Evolutionary conservation across 2,113 vertebrate genomes (phyloP).

Genomic region (Rhinolophus sinicus): DNA sequence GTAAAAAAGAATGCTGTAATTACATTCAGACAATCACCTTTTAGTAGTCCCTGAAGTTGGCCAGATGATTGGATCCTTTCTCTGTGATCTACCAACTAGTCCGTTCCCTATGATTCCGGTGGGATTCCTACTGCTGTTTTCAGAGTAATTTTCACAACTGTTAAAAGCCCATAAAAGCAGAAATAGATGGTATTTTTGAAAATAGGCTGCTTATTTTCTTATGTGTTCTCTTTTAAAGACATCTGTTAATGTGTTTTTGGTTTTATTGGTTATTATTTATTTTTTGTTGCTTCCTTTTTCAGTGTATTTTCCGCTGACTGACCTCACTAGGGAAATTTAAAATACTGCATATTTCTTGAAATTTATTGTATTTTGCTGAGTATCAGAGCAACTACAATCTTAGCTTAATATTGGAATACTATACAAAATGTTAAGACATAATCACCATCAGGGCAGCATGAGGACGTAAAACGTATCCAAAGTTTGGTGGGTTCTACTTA

Average conservation of each 20-base stretch:
- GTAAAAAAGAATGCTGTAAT: background rate
- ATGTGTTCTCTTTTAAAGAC: slow-evolving; percentile 23
- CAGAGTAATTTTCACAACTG: slow-evolving; percentile 46
- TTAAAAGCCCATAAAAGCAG: slow-evolving; percentile 24
- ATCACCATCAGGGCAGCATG: background rate
- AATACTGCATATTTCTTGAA: slow-evolving; percentile 28
- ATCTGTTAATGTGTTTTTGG: background rate
- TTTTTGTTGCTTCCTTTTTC: slow-evolving; percentile 40
- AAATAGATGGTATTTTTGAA: slow-evolving; percentile 22
- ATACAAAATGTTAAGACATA: background rate
- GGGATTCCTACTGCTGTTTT: background rate
- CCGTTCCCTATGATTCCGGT: background rate
- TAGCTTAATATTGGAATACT: background rate
- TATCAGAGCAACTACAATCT: slow-evolving; percentile 14
- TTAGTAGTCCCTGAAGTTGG: slow-evolving; percentile 4
- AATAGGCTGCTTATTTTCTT: slow-evolving; percentile 41
- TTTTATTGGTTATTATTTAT: slow-evolving; percentile 19
- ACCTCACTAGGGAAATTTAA: slow-evolving; percentile 65
- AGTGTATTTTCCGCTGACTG: slow-evolving; percentile 44
- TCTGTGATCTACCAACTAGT: slow-evolving; percentile 19
- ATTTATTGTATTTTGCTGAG: slow-evolving; percentile 41
- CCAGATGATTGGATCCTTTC: background rate
- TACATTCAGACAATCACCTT: background rate
- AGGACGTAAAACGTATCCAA: background rate
- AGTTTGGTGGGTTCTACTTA: background rate